Conservation (phyloP, 1,140 invertebrate genomes). For the Orchestia grillus region DNA sequence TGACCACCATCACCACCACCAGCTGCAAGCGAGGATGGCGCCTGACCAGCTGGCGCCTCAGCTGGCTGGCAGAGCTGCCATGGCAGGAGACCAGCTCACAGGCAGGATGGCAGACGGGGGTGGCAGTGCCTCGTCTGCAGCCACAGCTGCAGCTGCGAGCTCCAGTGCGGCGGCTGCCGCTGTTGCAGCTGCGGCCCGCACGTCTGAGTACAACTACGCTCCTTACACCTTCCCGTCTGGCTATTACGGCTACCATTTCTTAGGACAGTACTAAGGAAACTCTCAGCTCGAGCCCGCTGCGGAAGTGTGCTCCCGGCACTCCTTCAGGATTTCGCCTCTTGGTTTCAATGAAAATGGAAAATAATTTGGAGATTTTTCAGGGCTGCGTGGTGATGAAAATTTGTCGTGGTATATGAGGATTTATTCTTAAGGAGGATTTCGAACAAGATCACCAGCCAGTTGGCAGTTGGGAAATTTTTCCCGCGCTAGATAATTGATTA, state of each 20-base stretch:
- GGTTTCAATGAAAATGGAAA: too few species aligned
- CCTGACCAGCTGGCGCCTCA: conserved; percentile 42
- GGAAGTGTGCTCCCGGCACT: background rate
- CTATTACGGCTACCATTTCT: conserved; percentile 68
- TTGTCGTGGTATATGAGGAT: too few species aligned
- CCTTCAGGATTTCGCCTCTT: background rate
- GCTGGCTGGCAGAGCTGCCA: conserved; percentile 59
- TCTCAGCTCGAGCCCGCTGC: background rate
- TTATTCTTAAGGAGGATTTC: too few species aligned
- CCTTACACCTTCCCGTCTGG: conserved; percentile 65
- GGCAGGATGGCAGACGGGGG: conserved; percentile 35
- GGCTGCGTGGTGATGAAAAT: too few species aligned
- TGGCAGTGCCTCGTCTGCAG: background rate
- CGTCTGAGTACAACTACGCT: conserved; percentile 64
- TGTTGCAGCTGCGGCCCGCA: conserved; percentile 31
- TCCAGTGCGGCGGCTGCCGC: conserved; percentile 34
- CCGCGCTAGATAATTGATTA: too few species aligned
- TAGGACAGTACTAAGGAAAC: conserved; percentile 65
- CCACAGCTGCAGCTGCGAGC: conserved; percentile 44
- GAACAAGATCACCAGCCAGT: too few species aligned
- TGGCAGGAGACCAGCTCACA: conserved; percentile 58
- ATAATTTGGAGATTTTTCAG: too few species aligned
- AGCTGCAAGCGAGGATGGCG: conserved; percentile 48
- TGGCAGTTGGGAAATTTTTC: too few species aligned
- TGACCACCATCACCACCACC: conserved; percentile 53